These are phyloP conservation scores for Anableps anableps DNA, from an alignment of 2,797 vertebrate genomes.

Conservation along the genomic window DNA sequence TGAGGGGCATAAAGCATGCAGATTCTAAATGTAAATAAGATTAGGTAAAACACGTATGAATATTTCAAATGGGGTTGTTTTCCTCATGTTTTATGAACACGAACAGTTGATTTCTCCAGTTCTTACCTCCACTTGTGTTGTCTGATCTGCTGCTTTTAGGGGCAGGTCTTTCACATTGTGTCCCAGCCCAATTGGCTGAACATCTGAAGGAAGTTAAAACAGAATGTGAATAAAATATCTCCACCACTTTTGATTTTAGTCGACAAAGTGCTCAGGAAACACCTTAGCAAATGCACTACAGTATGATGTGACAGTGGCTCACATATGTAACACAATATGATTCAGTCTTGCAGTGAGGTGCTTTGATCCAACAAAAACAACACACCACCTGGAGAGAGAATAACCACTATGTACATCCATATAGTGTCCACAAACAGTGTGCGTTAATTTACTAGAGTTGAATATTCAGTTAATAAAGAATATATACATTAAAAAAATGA, in stretches of 20 bases:
- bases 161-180: slow-evolving; percentile 97
- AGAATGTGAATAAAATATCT: slow-evolving; percentile 40
- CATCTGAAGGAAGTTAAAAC: slow-evolving; percentile 86
- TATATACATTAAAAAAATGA: slow-evolving; percentile 44
- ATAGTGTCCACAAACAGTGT: slow-evolving; percentile 41
- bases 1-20: no score
- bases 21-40: not conserved
- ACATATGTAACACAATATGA: slow-evolving; percentile 62
- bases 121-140: slow-evolving; percentile 94
- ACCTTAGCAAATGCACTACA: slow-evolving; percentile 35
- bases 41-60: not conserved
- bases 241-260: slow-evolving; percentile 3
- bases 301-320: slow-evolving; percentile 51
- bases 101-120: not conserved
- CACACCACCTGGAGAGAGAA: slow-evolving; percentile 60
- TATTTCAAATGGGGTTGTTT: not conserved
- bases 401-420: slow-evolving; percentile 41
- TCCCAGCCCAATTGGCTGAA: slow-evolving; percentile 97
- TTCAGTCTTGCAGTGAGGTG: slow-evolving; percentile 50
- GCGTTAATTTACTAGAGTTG: slow-evolving; percentile 56
- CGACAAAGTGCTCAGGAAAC: slow-evolving; percentile 34
- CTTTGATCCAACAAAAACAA: slow-evolving; percentile 65
- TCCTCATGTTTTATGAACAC: not conserved
- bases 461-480: slow-evolving; percentile 59
- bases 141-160: slow-evolving; percentile 99